Percentiles rank a stretch among this genome's conserved stretches.
Conservation (phyloP, 1,140 invertebrate genomes). For the Oppia nitens region DNA sequence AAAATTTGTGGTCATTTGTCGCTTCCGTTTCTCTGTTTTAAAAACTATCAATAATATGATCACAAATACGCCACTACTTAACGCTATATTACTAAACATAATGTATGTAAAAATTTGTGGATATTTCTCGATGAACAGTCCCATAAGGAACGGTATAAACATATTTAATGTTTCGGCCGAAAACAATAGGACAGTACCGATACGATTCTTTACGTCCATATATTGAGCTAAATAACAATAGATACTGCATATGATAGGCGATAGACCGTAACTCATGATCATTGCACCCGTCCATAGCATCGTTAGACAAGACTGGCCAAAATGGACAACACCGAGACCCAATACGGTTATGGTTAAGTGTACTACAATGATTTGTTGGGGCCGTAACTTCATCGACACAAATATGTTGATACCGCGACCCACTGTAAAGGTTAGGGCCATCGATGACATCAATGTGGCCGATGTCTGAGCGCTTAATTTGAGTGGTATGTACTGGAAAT, state of each 20-base stretch:
- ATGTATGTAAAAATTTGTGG: no score
- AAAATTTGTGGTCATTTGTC: no score
- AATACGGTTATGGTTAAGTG: neutral
- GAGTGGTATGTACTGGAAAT: neutral
- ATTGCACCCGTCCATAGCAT: neutral
- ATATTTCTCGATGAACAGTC: neutral
- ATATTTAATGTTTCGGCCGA: neutral
- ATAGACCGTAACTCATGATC: neutral
- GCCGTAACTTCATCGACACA: neutral
- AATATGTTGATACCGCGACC: neutral
- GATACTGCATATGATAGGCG: neutral
- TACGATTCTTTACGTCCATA: neutral
- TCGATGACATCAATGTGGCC: neutral
- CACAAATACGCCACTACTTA: no score
- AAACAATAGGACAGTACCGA: neutral
- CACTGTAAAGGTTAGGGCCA: neutral
- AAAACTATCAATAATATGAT: no score
- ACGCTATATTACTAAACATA: no score
- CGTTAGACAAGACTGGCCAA: neutral
- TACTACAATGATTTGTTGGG: neutral
- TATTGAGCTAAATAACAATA: neutral
- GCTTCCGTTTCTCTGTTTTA: no score
- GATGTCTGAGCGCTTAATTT: neutral
- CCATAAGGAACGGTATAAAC: neutral
- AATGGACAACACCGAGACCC: neutral